A percentile compares a stretch with the other conserved stretches of the same genome.
Evolutionary conservation across 2,113 vertebrate species (phyloP).

Genomic region (Amphiprion percula): DNA sequence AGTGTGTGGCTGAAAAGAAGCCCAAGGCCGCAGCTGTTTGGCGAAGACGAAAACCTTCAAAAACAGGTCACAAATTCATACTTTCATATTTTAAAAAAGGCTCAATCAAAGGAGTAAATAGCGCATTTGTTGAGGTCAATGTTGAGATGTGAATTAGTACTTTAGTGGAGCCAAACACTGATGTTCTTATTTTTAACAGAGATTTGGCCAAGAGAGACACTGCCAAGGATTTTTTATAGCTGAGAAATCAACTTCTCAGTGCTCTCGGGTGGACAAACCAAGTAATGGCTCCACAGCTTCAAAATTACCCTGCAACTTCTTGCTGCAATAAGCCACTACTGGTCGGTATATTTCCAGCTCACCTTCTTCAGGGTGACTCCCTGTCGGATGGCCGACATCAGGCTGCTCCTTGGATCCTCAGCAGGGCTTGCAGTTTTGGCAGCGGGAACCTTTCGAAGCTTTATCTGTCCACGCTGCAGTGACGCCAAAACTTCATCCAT

Average conservation of each 20-base stretch:
- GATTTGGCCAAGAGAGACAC: not conserved
- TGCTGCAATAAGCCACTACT: not conserved
- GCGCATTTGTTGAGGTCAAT: too few species aligned
- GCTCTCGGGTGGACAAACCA: not conserved
- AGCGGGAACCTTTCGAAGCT: slow-evolving; percentile 77
- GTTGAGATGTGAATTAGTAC: too few species aligned
- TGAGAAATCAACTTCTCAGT: not conserved
- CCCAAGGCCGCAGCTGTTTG: too few species aligned
- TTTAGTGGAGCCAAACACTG: too few species aligned
- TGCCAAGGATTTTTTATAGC: not conserved
- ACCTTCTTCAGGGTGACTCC: slow-evolving; percentile 94
- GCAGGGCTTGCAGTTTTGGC: not conserved
- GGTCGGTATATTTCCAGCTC: not conserved
- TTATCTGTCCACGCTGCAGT: slow-evolving; percentile 84
- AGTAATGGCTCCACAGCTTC: not conserved
- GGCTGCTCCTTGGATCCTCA: slow-evolving; percentile 79
- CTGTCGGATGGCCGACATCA: slow-evolving; percentile 91
- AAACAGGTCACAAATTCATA: too few species aligned
- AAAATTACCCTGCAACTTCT: not conserved
- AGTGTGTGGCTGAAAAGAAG: too few species aligned
- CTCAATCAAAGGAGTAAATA: too few species aligned
- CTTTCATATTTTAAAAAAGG: too few species aligned
- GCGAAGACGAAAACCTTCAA: too few species aligned
- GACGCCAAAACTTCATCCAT: slow-evolving; percentile 97
- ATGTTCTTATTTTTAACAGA: too few species aligned